Conservation (phyloP, 2,888 invertebrate genomes). For the Rhingia campestris region DNA sequence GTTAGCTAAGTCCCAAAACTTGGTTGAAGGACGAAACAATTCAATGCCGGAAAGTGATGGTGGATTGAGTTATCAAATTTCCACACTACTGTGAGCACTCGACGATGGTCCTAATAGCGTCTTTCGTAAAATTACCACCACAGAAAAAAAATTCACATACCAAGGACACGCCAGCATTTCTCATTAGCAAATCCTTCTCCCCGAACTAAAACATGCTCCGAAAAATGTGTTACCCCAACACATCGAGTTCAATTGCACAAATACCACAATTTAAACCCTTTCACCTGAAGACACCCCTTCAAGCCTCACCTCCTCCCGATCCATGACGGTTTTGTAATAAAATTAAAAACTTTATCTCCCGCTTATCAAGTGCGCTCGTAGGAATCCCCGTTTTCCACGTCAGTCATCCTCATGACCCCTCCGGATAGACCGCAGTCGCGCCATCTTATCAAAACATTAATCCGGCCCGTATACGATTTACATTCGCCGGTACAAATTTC, state of each 20-base stretch:
- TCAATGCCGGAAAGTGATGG: no score
- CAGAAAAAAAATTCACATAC: no score
- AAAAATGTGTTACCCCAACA: background rate
- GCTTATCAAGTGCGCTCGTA: constrained; percentile 15
- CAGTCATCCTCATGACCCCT: background rate
- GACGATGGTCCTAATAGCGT: no score
- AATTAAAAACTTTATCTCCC: constrained; percentile 12
- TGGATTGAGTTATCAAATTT: no score
- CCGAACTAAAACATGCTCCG: no score
- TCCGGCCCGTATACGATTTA: constrained; percentile 53
- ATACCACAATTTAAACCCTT: background rate
- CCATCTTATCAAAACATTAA: constrained; percentile 63
- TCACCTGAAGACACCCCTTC: background rate
- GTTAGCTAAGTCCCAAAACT: no score
- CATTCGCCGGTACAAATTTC: constrained; percentile 65
- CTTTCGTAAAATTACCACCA: no score
- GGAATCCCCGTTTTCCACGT: constrained; percentile 6
- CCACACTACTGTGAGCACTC: no score
- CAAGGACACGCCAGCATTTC: no score
- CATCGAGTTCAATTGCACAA: background rate
- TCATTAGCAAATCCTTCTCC: no score
- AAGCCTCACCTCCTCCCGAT: background rate
- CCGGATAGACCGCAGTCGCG: background rate
- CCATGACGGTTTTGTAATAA: constrained; percentile 6
- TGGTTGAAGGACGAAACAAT: no score